Base-by-base conservation (phyloP, 2,888 invertebrate genomes). In the Sarcophaga variegata region DNA sequence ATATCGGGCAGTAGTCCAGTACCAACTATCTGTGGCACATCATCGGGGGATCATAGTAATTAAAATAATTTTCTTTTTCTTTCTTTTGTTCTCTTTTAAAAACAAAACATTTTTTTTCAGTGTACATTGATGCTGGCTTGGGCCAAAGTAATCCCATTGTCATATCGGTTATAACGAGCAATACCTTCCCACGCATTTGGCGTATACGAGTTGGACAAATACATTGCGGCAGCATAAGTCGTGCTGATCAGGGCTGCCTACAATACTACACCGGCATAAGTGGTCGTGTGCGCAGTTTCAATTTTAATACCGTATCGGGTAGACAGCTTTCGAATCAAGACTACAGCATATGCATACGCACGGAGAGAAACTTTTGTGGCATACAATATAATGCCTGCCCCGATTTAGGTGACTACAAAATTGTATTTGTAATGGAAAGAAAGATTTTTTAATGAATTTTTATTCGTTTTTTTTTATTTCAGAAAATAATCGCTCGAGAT, bases 291-390 rank as follows among this genome's bases (percentile, higher is more conserved):
- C 95, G 95, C 63, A 97, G 97, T 4, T 98, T 97, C 93, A 98
- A 98, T 93, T 98, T 96, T 91, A 97, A 97, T 89, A 95, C 96
- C 0, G 94, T 94, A 0, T 95, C 95, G 0, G 97, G 97, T 0
- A 94, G 96, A 3, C 97, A 97, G 90, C 94, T 98, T 22, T 97
- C 97, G 81, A 97, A 97, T 93, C 97, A 98, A 92, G 97, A 98
- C 92, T 98, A 98, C 92, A 96, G 97, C 88, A 96, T 97, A 88
- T 98, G 98, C 92, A 95, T 98, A 63, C 94, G 98, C 49, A 96
- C 96, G 91, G 98, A 98, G 92, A 95, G 96, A 86, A 98, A 97
- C 92, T 97, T 97, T 91, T 98, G 98, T 89, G 96, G 97, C 0
- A 96, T 97, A 69, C 97, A 97, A 90, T 97, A 97, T 91, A 96